Percentiles rank a stretch among this genome's conserved stretches.
phyloP scores from a whole-genome alignment of 92 coral and sea anemone genomes.

The Galaxea fascicularis region DNA sequence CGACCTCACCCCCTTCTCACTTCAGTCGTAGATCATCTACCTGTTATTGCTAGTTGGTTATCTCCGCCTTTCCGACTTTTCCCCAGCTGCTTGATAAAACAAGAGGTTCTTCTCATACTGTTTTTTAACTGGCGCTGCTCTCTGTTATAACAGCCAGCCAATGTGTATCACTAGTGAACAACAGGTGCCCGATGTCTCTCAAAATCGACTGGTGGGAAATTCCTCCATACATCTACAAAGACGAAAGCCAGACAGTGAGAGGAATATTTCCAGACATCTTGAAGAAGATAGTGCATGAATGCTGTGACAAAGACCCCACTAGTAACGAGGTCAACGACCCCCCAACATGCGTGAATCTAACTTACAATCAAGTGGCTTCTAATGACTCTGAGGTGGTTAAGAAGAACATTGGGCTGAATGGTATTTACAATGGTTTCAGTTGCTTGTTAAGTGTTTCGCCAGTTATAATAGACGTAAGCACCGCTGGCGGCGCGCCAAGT shows the following conservation, averaged over 20 bases:
- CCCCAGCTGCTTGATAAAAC: neutral
- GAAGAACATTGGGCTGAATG: slow-evolving; percentile 82
- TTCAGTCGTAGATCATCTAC: no score
- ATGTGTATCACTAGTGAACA: neutral
- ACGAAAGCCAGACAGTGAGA: slow-evolving; percentile 42
- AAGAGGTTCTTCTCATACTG: neutral
- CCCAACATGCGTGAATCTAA: slow-evolving; percentile 70
- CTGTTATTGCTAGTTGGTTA: no score
- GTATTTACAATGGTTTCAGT: neutral
- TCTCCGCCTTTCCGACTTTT: neutral
- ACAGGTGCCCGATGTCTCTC: slow-evolving; percentile 68
- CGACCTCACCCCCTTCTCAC: no score
- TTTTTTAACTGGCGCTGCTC: neutral
- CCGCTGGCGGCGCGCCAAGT: no score
- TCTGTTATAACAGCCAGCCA: no score
- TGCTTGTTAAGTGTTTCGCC: no score
- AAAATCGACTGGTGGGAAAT: slow-evolving; percentile 98
- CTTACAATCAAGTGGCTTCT: slow-evolving; percentile 70
- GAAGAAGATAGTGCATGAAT: slow-evolving; percentile 61
- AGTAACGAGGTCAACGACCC: neutral
- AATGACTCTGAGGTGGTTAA: slow-evolving; percentile 98
- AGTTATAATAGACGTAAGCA: no score
- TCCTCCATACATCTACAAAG: slow-evolving; percentile 91
- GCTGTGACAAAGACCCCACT: slow-evolving; percentile 62
- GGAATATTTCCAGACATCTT: slow-evolving; percentile 83